Base-by-base conservation (phyloP, 2,888 invertebrate species). In the Cremastobaeus sp. region DNA sequence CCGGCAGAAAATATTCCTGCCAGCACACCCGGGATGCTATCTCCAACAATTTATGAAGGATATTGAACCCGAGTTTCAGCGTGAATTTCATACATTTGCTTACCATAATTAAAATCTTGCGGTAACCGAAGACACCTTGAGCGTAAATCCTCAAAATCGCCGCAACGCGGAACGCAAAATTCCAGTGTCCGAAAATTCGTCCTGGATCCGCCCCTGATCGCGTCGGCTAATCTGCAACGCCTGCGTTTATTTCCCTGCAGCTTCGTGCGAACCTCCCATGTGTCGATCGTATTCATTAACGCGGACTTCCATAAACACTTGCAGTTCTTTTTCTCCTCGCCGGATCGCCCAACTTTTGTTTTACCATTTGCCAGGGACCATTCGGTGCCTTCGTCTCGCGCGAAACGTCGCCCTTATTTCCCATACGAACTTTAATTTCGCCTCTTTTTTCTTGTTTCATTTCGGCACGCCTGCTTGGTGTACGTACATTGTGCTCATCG, bases 381-480 rank as follows among this genome's bases (percentile, higher is more conserved):
- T n/a, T n/a, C n/a, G n/a, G 52, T 52, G 30, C 54, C 54, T 54
- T 39, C 41, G 55, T 43, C 30, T 55, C n/a, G 32, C 43, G 12
- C 54, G 18, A 55, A 21, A 55, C 32, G 55, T 32, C 32, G 34
- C 43, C 34, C 34, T 45, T 59, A 41, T 41, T 59, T 59, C 43
- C 45, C 45, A 59, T 20, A 45, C 57, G 45, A 45, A 45, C 45
- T 59, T 59, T 59, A 59, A 59, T 59, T 59, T 59, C 34, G 12
- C 20, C 25, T 59, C 45, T 59, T 35, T 45, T 59, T 59, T 45
- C 45, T 25, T 17, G 11, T 55, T 43, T 20, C 21, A 45, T 59
- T 59, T 59, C 25, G 45, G 35, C 57, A 45, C 34, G 45, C 45
- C 57, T 45, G 57, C 30, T 17, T 18, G 37, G n/a, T n/a, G n/a